Base-by-base conservation (phyloP, 2,113 vertebrate species). In the Pao palembangensis region DNA sequence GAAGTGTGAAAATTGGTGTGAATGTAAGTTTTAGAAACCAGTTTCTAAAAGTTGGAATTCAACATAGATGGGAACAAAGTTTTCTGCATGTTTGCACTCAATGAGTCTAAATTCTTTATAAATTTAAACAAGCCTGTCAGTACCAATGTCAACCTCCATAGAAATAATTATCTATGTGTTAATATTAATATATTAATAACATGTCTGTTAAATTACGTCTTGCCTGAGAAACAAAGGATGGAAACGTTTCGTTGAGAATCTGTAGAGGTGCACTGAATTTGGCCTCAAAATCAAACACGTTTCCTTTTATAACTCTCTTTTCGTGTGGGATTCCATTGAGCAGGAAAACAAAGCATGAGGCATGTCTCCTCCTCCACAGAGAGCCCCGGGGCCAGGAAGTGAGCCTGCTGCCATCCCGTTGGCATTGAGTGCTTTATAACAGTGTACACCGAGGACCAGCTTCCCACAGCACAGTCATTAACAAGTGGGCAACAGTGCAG, bases 351-450 rank as follows among this genome's bases (percentile, higher is more conserved):
- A 88, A 88, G 81, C 75, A 72, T 81, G 84, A 86, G 84, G 85
- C 76, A 79, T 84, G 83, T 86, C 80, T 83, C 68, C 76, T 87
- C 84, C 84, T 89, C 83, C 61, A 61, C 10, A 76, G 78, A 81
- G 80, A 73, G 84, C 81, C 87, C 78, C 71, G 56, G 84, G 88
- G 88, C 75, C 59, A 60, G 83, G 79, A 82, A 89, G 81, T 83
- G 87, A 90, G 88, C 87, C 83, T 71, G 82, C 90, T 91, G 90
- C 89, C 91, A 90, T 86, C 79, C 73, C 81, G 80, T 55, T 85
- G 79, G 80, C 84, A 79, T 79, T 73, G 65, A 87, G 88, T 91
- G 90, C 90, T 91, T 91, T 87, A 90, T 91, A 87, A 90, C 88
- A 51, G 63, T 14, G 71, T 76, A 83, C 86, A 89, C 87, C 80